Base-by-base conservation (phyloP, 2,797 vertebrate genomes). In the Cetoscarus ocellatus region DNA sequence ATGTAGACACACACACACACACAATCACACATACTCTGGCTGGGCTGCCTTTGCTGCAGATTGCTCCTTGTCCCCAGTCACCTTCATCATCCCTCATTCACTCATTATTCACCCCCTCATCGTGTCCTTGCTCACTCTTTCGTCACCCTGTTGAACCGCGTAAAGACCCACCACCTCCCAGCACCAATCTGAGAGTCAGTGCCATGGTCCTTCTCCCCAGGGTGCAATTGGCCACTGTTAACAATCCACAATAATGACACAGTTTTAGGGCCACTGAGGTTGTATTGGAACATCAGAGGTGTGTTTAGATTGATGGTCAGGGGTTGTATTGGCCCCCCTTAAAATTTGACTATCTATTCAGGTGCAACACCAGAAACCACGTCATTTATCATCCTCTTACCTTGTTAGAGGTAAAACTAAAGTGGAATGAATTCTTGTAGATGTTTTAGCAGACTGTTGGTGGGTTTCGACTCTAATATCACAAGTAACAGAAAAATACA, bases 71-170 rank as follows among this genome's bases (percentile, higher is more conserved):
- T 82, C 86, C 88, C 50, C 39, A 17, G 67, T 93, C 89, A 89
- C 92, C 86, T 84, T 93, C 85, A 86, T 85, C 88, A 88, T 87
- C 67, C 60, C 76, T 89, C 73, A 83, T 79, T 78, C 86, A 78
- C 75, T 83, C 67, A 76, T 83, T 73, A 73, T 79, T 77, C 53
- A 67, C 61, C 70, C 70, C 48, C 69, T 70, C 65, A 61, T 66
- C 51, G 39, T 70, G 78, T 54, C 77, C 82, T 82, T 48, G 47
- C 78, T 85, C 66, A 76, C 61, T 75, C 18, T 72, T 60, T 76
- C 64, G 77, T 76, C 77, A 50, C 43, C 48, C 68, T 45, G 67
- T 76, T 67, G 56, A 59, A 36, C 55, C 13, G 34, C 43, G 43
- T n/a, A 36, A 15, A 65, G 15, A 10, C 27, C 27, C 27, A 27